Base-by-base conservation (phyloP, 2,888 invertebrate species). In the Andrena haemorrhoa region DNA sequence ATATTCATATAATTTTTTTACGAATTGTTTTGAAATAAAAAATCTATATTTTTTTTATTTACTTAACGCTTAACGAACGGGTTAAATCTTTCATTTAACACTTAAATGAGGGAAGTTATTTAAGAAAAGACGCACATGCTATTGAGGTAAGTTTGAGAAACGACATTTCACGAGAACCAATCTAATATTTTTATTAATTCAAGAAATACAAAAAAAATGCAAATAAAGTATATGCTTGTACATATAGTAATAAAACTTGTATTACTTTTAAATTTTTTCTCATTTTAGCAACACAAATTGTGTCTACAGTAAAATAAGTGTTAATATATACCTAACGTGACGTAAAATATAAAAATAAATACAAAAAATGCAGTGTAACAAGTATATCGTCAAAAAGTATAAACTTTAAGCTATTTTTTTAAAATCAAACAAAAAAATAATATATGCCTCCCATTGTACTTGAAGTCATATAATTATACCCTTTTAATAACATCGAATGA, bases 281-380 rank as follows among this genome's bases (percentile, higher is more conserved):
- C 4, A 35, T 26, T 53, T 56, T 53, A 53, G 23, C 20, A 47
- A 41, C 49, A 49, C 29, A 49, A 61, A n/a, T 31, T 61, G 3
- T 71, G 47, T 60, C 20, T n/a, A 60, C 3, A 49, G 33, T 8
- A 61, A 49, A 71, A 47, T 16, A 29, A 12, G 10, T 60, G 71
- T 71, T 71, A 71, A 71, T 71, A 49, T 47, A 49, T 47, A 31
- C 20, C 35, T 41, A 10, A 41, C 12, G 3, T 12, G 12, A 41
- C 2, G 35, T 41, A 41, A 41, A 41, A 12, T 41, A 41, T 12
- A 41, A 41, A 41, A 41, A 41, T 41, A 41, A 41, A 41, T 41
- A 41, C 41, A 41, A 41, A 41, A 41, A 41, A 41, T 41, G 12
- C 41, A 41, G 41, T 12, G 41, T 41, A 4, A 41, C 41, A 16